Evolutionary conservation across 2,888 invertebrate species (phyloP), one percentile per base, ranked within the genome.

Genomic region (Troglohyphantes excavatus): DNA sequence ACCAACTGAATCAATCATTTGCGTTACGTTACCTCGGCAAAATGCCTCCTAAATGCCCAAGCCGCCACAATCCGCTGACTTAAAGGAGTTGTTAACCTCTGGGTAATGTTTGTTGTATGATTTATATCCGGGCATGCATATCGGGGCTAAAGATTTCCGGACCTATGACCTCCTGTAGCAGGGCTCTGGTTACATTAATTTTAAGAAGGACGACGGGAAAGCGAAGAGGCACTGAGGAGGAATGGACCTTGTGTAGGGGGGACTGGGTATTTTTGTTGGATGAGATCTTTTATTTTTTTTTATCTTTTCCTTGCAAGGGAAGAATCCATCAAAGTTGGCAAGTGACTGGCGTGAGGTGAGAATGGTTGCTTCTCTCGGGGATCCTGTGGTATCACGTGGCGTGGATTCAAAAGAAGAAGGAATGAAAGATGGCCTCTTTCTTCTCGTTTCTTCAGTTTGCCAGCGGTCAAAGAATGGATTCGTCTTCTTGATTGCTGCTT

Each of bases 301-400:
- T 23, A 23, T 21, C 17, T 33, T 73, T 46, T 17, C 33, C 19
- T 59, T 75, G 53, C 39, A 19, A 29, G 11, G 70, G 27, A 61
- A 61, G 68, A 70, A 87, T 87, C 87, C 87, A 87, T 87, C 87
- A 87, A 79, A 79, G 39, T 53, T 87, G 87, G 87, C 87, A 81
- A 82, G 79, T 87, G 88, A 89, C 82, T 89, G 88, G 75, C 88
- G 70, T 82, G 70, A 89, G 82, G 88, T 82, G 88, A 82, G 82
- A 89, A 89, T 82, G 76, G 76, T 82, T 76, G 61, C 59, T 67
- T 68, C 61, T 33, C 21, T 26, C 21, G 63, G 76, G 21, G 59
- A 61, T 75, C 27, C 11, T 2, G 59, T 13, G 76, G 78, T 26
- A n/a, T 65, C 82, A 59, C 53, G 70, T 26, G 29, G 70, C 82